Evolutionary conservation across 2,888 invertebrate genomes (phyloP), one percentile per base, ranked within the genome.

Genomic region (Thereva nobilitata): DNA sequence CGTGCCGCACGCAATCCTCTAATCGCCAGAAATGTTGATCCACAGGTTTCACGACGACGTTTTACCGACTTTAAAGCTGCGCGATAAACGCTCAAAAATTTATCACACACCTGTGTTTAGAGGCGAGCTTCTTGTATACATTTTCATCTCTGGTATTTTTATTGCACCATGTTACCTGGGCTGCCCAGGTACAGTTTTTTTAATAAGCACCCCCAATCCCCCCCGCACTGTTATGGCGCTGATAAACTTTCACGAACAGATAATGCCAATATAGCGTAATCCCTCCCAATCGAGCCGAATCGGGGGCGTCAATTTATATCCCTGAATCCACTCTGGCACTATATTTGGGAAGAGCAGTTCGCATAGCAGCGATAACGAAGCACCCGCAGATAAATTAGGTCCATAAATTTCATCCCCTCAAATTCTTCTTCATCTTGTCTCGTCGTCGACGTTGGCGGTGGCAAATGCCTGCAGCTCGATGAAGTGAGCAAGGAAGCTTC

Each of bases 351-450:
- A 61, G 50, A 50, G 49, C 61, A 61, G 61, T 61, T 61, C 61
- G 50, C 61, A 61, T 34, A 61, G 61, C 50, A 50, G 61, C 66
- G 56, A 66, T 56, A 66, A 66, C 66, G 66, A 66, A 66, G 56
- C 66, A 66, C 57, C 66, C 49, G 66, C 66, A 66, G 56, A 66
- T 66, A 66, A 66, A 66, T 66, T 66, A 66, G 66, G 57, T 66
- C 57, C 66, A 66, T 66, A 66, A 66, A 66, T 66, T 66, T 66
- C 56, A 66, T 66, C 66, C 56, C 56, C 52, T 66, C 66, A 54
- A 66, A 66, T 66, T 50, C 66, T 66, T 66, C 66, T 66, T 66
- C 66, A 66, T 66, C 66, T 66, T 54, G 47, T 66, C 50, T 66
- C 57, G 56, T 41, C 56, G 56, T 41, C 66, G 56, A 42, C 61